A percentile compares a stretch with the other conserved stretches of the same genome.
Conservation (phyloP, 2,888 invertebrate species). For the Melinaea marsaeus region DNA sequence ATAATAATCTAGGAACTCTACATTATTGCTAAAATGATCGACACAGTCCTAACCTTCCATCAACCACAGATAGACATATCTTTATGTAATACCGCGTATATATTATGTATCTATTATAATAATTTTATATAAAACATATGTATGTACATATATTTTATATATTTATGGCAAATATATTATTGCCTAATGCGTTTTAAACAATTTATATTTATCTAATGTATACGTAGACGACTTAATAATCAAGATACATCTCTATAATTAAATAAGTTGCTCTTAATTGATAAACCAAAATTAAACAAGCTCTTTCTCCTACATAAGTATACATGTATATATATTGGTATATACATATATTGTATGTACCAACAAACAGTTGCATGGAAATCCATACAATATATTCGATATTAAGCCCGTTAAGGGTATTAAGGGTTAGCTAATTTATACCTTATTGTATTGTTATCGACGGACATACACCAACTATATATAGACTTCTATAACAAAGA, state of each 20-base stretch:
- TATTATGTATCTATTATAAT: too few species aligned
- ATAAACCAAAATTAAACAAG: slow-evolving; percentile 7
- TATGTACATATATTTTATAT: too few species aligned
- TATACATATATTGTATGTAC: background rate
- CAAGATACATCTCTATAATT: background rate
- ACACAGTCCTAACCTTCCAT: background rate
- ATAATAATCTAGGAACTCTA: slow-evolving; percentile 13
- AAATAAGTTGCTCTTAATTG: slow-evolving; percentile 2
- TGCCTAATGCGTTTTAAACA: too few species aligned
- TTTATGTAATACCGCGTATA: too few species aligned
- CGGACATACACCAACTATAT: too few species aligned
- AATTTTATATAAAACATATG: too few species aligned
- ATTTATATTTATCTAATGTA: background rate
- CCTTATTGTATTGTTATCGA: too few species aligned
- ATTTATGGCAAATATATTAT: too few species aligned
- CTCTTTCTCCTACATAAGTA: background rate
- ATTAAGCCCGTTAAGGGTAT: too few species aligned
- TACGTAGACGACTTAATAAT: slow-evolving; percentile 3
- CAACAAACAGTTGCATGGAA: background rate
- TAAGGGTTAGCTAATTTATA: too few species aligned
- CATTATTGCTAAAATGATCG: slow-evolving; percentile 5
- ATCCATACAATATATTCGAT: background rate
- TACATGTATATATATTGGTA: background rate
- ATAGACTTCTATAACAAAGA: too few species aligned
- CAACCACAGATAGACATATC: background rate